Base-by-base conservation (phyloP, 2,113 vertebrate genomes). In the Cricetomys ansorgei region DNA sequence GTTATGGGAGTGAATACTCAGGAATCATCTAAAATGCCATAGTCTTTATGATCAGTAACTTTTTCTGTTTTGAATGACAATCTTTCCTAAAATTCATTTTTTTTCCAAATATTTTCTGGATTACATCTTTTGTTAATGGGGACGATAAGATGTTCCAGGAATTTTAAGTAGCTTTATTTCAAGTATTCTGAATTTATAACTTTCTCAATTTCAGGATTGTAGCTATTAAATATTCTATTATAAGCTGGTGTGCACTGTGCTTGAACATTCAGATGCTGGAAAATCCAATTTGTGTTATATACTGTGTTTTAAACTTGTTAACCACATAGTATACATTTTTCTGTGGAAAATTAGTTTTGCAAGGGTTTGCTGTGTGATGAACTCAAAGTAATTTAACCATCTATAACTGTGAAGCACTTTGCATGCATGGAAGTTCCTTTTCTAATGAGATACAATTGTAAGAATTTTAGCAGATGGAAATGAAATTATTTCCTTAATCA, bases 401-500 rank as follows among this genome's bases (percentile, higher is more conserved):
- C 81, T 94, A 34, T 69, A 76, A 81, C 75, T 13, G 0, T 70
- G 8, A 0, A 85, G 31, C 89, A 40, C 3, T n/a, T 17, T 88
- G 27, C 13, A 86, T 92, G 5, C 29, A 80, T 62, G 55, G n/a
- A 80, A 76, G 88, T 92, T 72, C 7, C 73, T 72, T 94, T 85
- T 3, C 17, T 55, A 76, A 37, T 59, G 50, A 77, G 76, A 80
- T 55, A 29, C 1, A 50, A 64, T 16, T 37, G 4, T n/a, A 40
- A 94, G 19, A 69, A 48, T 67, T 83, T 91, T 92, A 93, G 65
- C 81, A n/a, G 3, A 21, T 62, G 13, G 23, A 75, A 94, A 93
- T 88, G 1, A 34, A 81, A 85, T 53, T 77, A 40, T 89, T 91
- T 83, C n/a, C 6, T 91, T 92, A 86, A 72, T 92, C 89, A 76